Percentiles rank a stretch among this genome's conserved stretches.
These are phyloP conservation scores for Diachrysia chrysitis DNA, from an alignment of 2,888 invertebrate species.

Conservation along the genomic window DNA sequence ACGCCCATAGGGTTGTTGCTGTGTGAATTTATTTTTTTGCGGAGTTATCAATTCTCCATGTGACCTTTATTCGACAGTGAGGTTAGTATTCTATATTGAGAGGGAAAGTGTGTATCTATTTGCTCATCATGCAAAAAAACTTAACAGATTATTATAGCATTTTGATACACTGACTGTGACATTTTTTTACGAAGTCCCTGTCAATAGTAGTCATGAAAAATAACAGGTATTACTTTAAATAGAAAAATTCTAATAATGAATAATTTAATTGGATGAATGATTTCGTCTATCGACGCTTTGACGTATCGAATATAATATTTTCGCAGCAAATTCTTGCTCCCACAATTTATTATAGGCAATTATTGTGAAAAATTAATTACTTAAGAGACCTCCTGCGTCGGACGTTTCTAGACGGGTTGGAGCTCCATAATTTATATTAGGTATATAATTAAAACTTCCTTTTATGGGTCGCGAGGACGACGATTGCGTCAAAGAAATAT, in stretches of 20 bases:
- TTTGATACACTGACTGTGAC: too few species aligned
- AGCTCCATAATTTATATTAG: conserved; percentile 48
- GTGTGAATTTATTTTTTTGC: neutral
- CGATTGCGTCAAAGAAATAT: conserved; percentile 33
- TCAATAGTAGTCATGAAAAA: too few species aligned
- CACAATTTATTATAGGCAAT: conserved; percentile 43
- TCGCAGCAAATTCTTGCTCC: conserved; percentile 29
- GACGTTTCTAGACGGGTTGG: conserved; percentile 49
- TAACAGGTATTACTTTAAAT: too few species aligned
- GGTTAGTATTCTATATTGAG: too few species aligned
- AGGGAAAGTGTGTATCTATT: too few species aligned
- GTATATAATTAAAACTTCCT: conserved; percentile 47
- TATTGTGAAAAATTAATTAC: conserved; percentile 51
- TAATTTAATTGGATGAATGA: too few species aligned
- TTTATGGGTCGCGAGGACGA: conserved; percentile 25
- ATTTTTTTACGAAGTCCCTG: too few species aligned
- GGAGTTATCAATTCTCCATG: neutral
- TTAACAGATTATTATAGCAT: too few species aligned
- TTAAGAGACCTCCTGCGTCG: conserved; percentile 38
- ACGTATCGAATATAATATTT: conserved; percentile 8
- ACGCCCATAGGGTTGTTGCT: too few species aligned
- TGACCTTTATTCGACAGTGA: too few species aligned
- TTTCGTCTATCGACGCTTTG: neutral
- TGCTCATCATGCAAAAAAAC: too few species aligned
- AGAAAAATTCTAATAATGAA: too few species aligned